phyloP scores from a whole-genome alignment of 2,113 vertebrate genomes.

The Rhinopomastus cyanomelas region DNA sequence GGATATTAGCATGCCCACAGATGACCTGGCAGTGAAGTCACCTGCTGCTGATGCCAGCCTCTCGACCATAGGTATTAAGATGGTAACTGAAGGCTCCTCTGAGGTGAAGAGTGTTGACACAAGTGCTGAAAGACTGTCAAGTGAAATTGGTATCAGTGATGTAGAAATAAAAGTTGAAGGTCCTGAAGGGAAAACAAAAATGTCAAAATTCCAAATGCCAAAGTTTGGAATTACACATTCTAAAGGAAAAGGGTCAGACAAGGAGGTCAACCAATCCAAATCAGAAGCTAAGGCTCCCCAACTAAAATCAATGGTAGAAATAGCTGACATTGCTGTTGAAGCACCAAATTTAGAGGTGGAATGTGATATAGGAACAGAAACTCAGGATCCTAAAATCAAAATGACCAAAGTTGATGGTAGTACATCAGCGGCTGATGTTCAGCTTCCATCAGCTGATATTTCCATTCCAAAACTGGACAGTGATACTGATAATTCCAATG shows the following conservation, averaged over 20 bases:
- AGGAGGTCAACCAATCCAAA: conserved; percentile 14
- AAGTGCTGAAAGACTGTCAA: neutral
- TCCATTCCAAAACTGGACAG: neutral
- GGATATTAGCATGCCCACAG: neutral
- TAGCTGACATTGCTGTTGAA: conserved; percentile 62
- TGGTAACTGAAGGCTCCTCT: rapidly evolving
- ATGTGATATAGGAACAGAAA: neutral
- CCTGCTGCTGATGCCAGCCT: neutral
- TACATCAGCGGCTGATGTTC: neutral
- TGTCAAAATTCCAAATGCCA: conserved; percentile 66
- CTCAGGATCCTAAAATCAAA: neutral
- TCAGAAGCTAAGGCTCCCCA: conserved; percentile 30
- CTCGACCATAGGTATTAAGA: neutral
- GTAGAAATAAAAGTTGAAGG: neutral
- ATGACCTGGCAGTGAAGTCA: neutral
- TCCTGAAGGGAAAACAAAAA: neutral
- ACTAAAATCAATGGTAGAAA: conserved; percentile 40
- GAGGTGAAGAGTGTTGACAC: neutral
- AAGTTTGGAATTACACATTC: conserved; percentile 42
- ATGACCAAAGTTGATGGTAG: neutral
- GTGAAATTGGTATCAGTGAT: neutral
- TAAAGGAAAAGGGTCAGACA: neutral
- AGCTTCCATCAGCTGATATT: neutral
- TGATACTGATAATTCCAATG: neutral
- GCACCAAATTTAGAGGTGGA: neutral